These are phyloP conservation scores for Yponomeuta sedellus DNA, from an alignment of 2,888 invertebrate genomes.

Conservation along the genomic window DNA sequence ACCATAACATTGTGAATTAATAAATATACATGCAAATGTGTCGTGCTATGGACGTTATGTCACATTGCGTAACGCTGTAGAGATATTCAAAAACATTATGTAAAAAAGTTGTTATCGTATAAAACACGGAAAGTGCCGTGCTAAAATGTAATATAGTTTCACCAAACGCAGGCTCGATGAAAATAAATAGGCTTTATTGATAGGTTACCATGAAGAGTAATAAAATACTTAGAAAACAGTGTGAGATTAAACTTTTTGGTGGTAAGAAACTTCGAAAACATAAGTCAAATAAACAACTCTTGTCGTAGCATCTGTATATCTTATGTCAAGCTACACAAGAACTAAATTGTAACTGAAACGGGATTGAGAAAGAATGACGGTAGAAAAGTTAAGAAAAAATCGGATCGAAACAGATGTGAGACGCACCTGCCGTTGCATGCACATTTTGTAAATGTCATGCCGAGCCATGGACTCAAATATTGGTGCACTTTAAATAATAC, in stretches of 20 bases:
- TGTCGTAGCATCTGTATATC: background rate
- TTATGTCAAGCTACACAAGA: background rate
- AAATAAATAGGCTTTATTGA: background rate
- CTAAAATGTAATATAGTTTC: slow-evolving; percentile 21
- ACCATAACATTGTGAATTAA: background rate
- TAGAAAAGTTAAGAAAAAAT: slow-evolving; percentile 5
- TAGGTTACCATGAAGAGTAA: background rate
- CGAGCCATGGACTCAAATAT: too few relatives aligned
- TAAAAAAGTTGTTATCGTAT: slow-evolving; percentile 24
- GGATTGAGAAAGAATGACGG: background rate
- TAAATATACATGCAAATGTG: background rate
- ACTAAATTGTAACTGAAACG: background rate
- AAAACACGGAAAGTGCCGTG: slow-evolving; percentile 23
- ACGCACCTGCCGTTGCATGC: slow-evolving; percentile 14
- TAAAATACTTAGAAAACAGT: background rate
- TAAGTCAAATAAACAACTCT: background rate
- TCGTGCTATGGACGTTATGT: background rate
- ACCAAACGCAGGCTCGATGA: background rate
- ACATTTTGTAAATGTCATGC: background rate
- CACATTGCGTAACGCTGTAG: slow-evolving; percentile 5
- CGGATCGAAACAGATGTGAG: slow-evolving; percentile 12
- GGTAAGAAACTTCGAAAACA: background rate
- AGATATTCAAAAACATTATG: slow-evolving; percentile 17
- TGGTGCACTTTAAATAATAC: too few relatives aligned
- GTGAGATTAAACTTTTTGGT: too few relatives aligned